These are phyloP conservation scores for Drosophila bunnanda DNA, from an alignment of 2,888 invertebrate species.

Conservation along the genomic window DNA sequence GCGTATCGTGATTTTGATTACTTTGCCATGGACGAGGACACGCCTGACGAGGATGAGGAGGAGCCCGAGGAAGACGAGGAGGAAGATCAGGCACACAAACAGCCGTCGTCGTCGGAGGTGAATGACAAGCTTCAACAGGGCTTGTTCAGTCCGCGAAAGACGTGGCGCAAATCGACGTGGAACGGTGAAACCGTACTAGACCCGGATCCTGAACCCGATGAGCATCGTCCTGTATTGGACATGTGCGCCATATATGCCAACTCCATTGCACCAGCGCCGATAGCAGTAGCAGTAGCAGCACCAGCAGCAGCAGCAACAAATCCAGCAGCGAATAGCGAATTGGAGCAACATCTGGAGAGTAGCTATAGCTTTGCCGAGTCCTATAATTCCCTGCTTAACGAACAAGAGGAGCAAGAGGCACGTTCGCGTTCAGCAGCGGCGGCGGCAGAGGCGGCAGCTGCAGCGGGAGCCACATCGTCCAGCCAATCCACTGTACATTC, in stretches of 20 bases:
- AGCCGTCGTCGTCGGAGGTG: too few relatives aligned
- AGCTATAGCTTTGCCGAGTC: conserved; percentile 83
- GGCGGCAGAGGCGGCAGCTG: conserved; percentile 6
- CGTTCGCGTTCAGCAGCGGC: conserved; percentile 47
- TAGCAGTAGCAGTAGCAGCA: not conserved
- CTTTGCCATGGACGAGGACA: conserved; percentile 66
- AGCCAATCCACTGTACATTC: conserved; percentile 8
- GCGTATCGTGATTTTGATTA: conserved; percentile 79
- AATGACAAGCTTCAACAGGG: conserved; percentile 7
- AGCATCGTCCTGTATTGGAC: conserved; percentile 1
- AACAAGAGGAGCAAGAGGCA: conserved; percentile 59
- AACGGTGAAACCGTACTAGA: conserved; percentile 10
- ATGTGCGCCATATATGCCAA: conserved; percentile 32
- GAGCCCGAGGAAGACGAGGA: conserved; percentile 26
- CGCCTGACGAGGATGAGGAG: conserved; percentile 40
- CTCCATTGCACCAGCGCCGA: not conserved
- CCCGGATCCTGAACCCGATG: conserved; percentile 18
- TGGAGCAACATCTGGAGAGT: conserved; percentile 54
- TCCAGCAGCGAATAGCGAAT: conserved; percentile 6
- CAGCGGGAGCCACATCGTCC: not conserved
- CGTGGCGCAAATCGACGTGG: conserved; percentile 57
- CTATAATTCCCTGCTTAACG: conserved; percentile 81
- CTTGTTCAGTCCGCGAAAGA: conserved; percentile 35
- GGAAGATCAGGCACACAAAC: not conserved
- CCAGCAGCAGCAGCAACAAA: not conserved